Evolutionary conservation across 2,888 invertebrate species (phyloP).

Genomic region (Philonicus albiceps): DNA sequence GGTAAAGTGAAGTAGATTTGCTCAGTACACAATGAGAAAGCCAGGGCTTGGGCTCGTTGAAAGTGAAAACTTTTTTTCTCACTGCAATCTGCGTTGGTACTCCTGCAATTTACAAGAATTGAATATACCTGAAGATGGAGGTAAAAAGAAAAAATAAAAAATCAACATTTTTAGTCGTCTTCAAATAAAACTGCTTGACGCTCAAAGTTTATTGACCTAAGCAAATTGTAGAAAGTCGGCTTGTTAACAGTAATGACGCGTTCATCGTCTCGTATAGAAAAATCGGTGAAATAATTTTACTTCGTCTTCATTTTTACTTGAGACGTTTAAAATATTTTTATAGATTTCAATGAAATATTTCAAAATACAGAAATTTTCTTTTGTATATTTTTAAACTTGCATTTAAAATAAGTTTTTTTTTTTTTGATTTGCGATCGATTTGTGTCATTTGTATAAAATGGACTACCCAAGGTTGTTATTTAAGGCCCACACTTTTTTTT

Average conservation of each 20-base stretch:
- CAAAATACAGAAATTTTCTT: neutral
- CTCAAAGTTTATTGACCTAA: neutral
- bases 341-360: neutral
- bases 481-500: neutral
- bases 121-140: neutral
- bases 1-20: neutral
- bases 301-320: neutral
- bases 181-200: neutral
- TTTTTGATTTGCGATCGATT: neutral
- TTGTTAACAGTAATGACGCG: neutral
- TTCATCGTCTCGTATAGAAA: neutral
- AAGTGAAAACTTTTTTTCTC: neutral
- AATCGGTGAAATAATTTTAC: neutral
- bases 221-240: neutral
- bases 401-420: neutral
- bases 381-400: neutral
- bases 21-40: neutral
- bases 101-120: neutral
- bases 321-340: neutral
- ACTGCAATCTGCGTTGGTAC: neutral
- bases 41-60: neutral
- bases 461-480: neutral
- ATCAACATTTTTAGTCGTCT: neutral
- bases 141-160: neutral
- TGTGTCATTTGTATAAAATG: neutral